phyloP scores from a whole-genome alignment of 1,140 invertebrate genomes.

The Drosophila melanica region DNA sequence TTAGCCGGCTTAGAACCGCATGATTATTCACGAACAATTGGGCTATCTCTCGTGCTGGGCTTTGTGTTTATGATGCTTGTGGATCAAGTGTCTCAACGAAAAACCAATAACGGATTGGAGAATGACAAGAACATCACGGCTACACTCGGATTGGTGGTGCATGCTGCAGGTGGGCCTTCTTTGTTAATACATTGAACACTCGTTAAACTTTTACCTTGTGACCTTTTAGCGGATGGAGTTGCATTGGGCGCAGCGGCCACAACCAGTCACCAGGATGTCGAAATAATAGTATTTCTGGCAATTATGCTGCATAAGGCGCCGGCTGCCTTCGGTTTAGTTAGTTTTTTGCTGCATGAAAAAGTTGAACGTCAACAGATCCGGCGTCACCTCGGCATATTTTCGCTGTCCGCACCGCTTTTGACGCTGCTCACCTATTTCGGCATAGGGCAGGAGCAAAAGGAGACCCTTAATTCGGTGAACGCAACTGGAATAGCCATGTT shows the following conservation, averaged over 20 bases:
- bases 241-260: slow-evolving; percentile 98
- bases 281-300: slow-evolving; percentile 98
- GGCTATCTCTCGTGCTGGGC: slow-evolving; percentile 87
- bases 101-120: slow-evolving; percentile 85
- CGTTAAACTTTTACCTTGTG: background rate
- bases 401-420: slow-evolving; percentile 94
- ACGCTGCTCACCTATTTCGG: slow-evolving; percentile 97
- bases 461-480: slow-evolving; percentile 92
- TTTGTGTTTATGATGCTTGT: slow-evolving; percentile 99
- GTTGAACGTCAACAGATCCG: slow-evolving; percentile 93
- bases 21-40: slow-evolving; percentile 87
- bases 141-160: slow-evolving; percentile 95
- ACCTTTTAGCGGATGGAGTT: slow-evolving; percentile 93
- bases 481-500: slow-evolving; percentile 97
- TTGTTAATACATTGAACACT: background rate
- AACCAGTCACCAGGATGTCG: slow-evolving; percentile 96
- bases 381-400: slow-evolving; percentile 97
- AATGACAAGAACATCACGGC: slow-evolving; percentile 93
- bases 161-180: slow-evolving; percentile 87
- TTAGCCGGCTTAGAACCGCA: slow-evolving; percentile 14
- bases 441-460: slow-evolving; percentile 93
- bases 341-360: slow-evolving; percentile 97
- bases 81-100: slow-evolving; percentile 92
- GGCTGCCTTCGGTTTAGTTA: slow-evolving; percentile 98
- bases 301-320: slow-evolving; percentile 99